These are phyloP conservation scores for Halichondria panicea DNA, from an alignment of 37 sponge, comb jelly and placozoan species.

Conservation along the genomic window DNA sequence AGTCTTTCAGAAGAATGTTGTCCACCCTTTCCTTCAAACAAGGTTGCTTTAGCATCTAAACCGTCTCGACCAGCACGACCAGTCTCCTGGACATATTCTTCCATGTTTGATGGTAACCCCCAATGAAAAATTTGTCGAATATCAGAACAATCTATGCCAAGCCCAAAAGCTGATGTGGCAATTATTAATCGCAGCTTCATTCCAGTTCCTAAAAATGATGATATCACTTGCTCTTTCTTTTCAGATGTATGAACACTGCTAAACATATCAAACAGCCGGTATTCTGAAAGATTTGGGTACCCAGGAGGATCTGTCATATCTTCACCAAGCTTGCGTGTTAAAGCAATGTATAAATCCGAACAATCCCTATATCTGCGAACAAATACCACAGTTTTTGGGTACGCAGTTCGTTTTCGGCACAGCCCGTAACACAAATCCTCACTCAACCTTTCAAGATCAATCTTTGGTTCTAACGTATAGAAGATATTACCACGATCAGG, in stretches of 20 bases:
- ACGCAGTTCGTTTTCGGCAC: neutral
- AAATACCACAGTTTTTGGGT: slow-evolving; percentile 37
- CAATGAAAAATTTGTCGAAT: slow-evolving; percentile 22
- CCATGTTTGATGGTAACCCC: slow-evolving; percentile 19
- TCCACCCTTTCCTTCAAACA: slow-evolving; percentile 1
- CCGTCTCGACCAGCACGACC: slow-evolving; percentile 46
- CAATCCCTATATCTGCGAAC: slow-evolving; percentile 8
- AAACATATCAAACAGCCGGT: slow-evolving; percentile 25
- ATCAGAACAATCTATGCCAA: slow-evolving; percentile 37
- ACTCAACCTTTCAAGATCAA: neutral
- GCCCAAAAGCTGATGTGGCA: slow-evolving; percentile 35
- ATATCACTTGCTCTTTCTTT: slow-evolving; percentile 22
- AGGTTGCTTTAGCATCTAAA: slow-evolving; percentile 13
- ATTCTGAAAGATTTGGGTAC: slow-evolving; percentile 5
- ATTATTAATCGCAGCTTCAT: neutral
- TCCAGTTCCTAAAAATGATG: slow-evolving; percentile 3
- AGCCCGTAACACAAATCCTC: neutral
- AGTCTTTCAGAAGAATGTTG: neutral
- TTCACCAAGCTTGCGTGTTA: slow-evolving; percentile 5
- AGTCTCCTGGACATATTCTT: slow-evolving; percentile 32
- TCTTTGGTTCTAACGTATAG: neutral
- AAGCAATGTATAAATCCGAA: slow-evolving; percentile 6
- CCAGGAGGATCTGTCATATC: slow-evolving; percentile 14
- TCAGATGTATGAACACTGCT: slow-evolving; percentile 5
- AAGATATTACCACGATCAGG: slow-evolving; percentile 12